Evolutionary conservation across 1,140 invertebrate genomes (phyloP).

Genomic region (Cylas formicarius): DNA sequence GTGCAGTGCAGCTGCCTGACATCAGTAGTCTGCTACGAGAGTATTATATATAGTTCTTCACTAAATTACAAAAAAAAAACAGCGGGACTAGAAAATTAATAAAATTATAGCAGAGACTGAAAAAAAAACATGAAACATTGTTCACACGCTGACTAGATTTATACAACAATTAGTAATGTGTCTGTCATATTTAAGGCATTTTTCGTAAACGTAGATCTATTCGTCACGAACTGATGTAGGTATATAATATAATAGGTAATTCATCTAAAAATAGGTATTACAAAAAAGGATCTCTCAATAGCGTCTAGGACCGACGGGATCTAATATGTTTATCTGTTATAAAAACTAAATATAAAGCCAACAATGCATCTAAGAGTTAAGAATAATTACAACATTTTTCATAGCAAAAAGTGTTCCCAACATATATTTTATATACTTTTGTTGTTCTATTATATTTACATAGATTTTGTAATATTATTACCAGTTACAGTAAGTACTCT

Average conservation of each 20-base stretch:
- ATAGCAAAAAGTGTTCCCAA: slow-evolving; percentile 37
- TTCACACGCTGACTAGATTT: slow-evolving; percentile 10
- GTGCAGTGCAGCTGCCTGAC: too few species aligned
- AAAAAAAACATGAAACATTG: not conserved
- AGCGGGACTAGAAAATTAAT: too few species aligned
- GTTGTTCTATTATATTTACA: slow-evolving; percentile 32
- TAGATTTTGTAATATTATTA: too few species aligned
- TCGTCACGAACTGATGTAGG: too few species aligned
- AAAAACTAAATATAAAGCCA: slow-evolving; percentile 21
- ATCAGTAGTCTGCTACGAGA: too few species aligned
- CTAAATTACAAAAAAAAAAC: too few species aligned
- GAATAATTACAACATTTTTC: slow-evolving; percentile 21
- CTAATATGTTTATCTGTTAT: slow-evolving; percentile 12
- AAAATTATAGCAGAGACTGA: too few species aligned
- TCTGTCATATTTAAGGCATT: slow-evolving; percentile 14
- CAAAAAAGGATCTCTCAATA: not conserved
- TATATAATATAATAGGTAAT: slow-evolving; percentile 1
- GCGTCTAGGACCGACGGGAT: not conserved
- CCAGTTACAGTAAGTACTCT: too few species aligned
- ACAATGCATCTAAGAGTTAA: slow-evolving; percentile 18
- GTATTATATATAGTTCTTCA: too few species aligned
- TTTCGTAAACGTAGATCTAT: slow-evolving; percentile 10
- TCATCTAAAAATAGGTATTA: slow-evolving; percentile 11
- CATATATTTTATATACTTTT: slow-evolving; percentile 34
- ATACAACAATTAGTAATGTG: slow-evolving; percentile 3